Evolutionary conservation across 2,888 invertebrate genomes (phyloP).

Genomic region (Orthosia incerta): DNA sequence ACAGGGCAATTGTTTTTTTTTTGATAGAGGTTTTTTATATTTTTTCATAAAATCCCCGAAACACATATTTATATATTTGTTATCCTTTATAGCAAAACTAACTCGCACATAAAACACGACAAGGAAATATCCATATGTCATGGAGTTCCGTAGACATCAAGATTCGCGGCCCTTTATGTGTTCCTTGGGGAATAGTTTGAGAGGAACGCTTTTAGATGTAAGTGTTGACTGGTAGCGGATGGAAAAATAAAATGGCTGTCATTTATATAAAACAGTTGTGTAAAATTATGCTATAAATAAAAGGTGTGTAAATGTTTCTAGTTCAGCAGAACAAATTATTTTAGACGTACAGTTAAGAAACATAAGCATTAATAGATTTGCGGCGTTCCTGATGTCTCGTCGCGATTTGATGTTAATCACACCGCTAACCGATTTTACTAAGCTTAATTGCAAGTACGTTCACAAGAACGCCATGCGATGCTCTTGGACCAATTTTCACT

Average conservation of each 20-base stretch:
- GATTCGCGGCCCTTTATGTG: slow-evolving; percentile 31
- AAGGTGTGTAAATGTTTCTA: not conserved
- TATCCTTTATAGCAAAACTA: slow-evolving; percentile 1
- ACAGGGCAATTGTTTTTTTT: no score
- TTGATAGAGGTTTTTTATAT: no score
- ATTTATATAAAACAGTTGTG: not conserved
- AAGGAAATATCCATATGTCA: slow-evolving; percentile 23
- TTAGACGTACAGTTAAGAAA: no score
- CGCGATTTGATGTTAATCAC: no score
- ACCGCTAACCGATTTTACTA: no score
- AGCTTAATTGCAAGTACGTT: no score
- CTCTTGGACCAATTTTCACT: no score
- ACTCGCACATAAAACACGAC: slow-evolving; percentile 1
- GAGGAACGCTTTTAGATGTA: slow-evolving; percentile 11
- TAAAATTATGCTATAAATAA: not conserved
- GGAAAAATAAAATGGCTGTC: not conserved
- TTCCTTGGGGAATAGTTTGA: slow-evolving; percentile 35
- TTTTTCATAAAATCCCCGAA: not conserved
- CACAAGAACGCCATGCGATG: no score
- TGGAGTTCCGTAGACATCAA: slow-evolving; percentile 30
- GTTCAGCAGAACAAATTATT: no score
- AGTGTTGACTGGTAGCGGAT: slow-evolving; percentile 2
- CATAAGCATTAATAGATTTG: no score
- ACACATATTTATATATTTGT: not conserved
- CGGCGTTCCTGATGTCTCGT: no score